Evolutionary conservation across 2,113 vertebrate species (phyloP).

Genomic region (Leptocoma aspasia): DNA sequence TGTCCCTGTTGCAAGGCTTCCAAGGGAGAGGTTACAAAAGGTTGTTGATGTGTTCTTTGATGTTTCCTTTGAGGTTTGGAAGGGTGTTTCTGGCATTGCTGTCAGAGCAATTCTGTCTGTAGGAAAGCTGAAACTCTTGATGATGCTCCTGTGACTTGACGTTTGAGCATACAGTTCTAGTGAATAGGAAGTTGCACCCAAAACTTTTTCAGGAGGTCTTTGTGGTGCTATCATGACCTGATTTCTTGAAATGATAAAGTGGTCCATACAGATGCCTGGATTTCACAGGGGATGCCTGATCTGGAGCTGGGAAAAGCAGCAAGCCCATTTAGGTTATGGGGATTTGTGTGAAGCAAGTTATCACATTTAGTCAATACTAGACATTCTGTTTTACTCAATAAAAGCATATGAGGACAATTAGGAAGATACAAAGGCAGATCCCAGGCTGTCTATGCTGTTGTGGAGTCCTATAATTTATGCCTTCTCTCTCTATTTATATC

Average conservation of each 20-base stretch:
- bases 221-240: not conserved
- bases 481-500: not conserved
- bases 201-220: not conserved
- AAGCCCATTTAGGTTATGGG: not conserved
- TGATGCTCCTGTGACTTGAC: not conserved
- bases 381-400: not conserved
- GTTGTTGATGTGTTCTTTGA: not conserved
- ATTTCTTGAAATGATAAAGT: not conserved
- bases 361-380: not conserved
- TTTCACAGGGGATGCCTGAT: not conserved
- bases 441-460: not conserved
- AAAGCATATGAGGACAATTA: not conserved
- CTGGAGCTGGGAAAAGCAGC: not conserved
- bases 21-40: not conserved
- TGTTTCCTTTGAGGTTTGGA: not conserved
- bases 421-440: not conserved
- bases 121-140: not conserved
- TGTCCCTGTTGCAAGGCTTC: not conserved
- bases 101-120: not conserved
- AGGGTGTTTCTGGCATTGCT: not conserved
- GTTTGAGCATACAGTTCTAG: not conserved
- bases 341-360: not conserved
- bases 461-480: not conserved
- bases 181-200: not conserved
- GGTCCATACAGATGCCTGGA: not conserved